phyloP scores from a whole-genome alignment of 2,888 invertebrate genomes.

The Matsumyia berberina region DNA sequence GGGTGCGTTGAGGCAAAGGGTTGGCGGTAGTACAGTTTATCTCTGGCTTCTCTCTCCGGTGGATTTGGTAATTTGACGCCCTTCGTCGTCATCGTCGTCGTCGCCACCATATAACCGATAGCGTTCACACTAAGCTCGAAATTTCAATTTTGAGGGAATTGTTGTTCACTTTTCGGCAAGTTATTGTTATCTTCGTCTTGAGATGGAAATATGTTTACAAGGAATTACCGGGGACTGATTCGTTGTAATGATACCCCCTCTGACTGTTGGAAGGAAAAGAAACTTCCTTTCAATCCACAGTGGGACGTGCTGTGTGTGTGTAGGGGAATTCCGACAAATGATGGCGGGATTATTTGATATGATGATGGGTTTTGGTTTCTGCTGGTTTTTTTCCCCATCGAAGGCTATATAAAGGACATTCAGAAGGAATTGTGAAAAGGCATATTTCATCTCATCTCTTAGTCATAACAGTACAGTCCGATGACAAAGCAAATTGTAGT shows the following conservation, averaged over 20 bases:
- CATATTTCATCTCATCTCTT: conserved; percentile 68
- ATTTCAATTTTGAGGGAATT: conserved; percentile 61
- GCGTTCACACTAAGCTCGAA: conserved; percentile 68
- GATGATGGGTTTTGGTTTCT: conserved; percentile 62
- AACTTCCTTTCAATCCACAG: conserved; percentile 27
- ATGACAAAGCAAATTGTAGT: conserved; percentile 72
- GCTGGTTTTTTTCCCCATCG: conserved; percentile 5
- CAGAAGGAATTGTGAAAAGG: conserved; percentile 44
- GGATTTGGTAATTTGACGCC: conserved; percentile 75
- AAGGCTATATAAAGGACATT: conserved; percentile 59
- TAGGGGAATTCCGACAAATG: conserved; percentile 59
- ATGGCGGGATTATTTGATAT: conserved; percentile 57
- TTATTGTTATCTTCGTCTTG: conserved; percentile 66
- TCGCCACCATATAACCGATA: conserved; percentile 67
- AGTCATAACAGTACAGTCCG: conserved; percentile 57
- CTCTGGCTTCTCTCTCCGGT: conserved; percentile 30
- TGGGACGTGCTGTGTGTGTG: conserved; percentile 27
- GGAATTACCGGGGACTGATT: conserved; percentile 69
- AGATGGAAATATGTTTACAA: conserved; percentile 71
- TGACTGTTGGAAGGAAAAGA: conserved; percentile 14
- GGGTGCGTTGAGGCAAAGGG: conserved; percentile 57
- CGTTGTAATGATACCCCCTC: conserved; percentile 66
- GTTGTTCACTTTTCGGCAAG: conserved; percentile 68
- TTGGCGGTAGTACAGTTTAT: conserved; percentile 70
- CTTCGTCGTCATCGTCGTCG: conserved; percentile 59